phyloP scores from a whole-genome alignment of 2,113 vertebrate species.

The Microcebus lehilahytsara region DNA sequence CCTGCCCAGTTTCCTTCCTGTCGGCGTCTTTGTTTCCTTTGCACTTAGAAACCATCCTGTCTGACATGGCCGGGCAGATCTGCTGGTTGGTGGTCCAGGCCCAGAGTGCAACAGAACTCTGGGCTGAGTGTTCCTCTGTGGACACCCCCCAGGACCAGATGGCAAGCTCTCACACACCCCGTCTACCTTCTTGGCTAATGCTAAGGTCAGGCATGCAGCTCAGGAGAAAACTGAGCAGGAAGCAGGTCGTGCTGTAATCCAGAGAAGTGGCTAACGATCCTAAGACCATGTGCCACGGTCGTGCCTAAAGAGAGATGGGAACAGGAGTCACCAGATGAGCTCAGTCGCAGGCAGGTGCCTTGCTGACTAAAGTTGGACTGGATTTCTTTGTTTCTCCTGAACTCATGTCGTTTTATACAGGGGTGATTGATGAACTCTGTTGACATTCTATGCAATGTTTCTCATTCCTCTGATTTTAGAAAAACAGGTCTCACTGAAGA shows the following conservation, averaged over 20 bases:
- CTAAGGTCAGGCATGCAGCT: too few relatives aligned
- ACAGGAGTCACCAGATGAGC: not conserved
- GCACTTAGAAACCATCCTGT: not conserved
- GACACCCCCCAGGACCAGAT: not conserved
- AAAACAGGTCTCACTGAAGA: not conserved
- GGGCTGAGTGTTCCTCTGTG: not conserved
- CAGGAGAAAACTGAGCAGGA: not conserved
- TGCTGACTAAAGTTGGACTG: not conserved
- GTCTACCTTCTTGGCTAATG: not conserved
- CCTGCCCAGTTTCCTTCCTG: not conserved
- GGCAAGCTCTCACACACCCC: not conserved
- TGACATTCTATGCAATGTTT: conserved; percentile 34
- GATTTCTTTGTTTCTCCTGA: not conserved
- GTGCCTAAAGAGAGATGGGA: not conserved
- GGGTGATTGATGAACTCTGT: not conserved
- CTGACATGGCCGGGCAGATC: not conserved
- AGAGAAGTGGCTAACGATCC: fast-evolving
- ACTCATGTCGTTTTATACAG: not conserved
- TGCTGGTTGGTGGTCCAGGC: not conserved
- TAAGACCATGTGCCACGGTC: not conserved
- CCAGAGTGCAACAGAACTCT: not conserved
- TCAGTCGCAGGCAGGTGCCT: not conserved
- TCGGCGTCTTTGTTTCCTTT: not conserved
- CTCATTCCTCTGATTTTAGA: not conserved
- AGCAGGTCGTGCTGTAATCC: not conserved